Evolutionary conservation across 2,888 invertebrate species (phyloP).

Genomic region (Xylota sylvarum): DNA sequence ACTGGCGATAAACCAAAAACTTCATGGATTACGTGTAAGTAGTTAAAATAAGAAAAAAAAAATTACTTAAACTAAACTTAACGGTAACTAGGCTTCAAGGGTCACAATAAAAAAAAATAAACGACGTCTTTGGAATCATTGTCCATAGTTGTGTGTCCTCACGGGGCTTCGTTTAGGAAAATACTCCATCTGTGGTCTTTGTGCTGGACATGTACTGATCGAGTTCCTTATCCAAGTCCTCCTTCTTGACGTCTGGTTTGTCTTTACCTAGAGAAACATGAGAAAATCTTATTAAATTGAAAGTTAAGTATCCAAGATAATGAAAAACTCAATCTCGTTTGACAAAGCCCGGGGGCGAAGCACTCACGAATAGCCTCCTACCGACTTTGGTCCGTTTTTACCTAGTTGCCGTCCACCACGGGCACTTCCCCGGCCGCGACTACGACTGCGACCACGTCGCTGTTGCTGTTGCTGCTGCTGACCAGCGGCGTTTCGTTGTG

Average conservation of each 20-base stretch:
- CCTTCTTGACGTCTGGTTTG: constrained; percentile 84
- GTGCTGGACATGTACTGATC: constrained; percentile 90
- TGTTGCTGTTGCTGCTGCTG: constrained; percentile 78
- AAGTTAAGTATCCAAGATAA: constrained; percentile 4
- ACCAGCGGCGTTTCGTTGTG: constrained; percentile 73
- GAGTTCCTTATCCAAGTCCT: constrained; percentile 89
- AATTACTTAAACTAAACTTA: constrained; percentile 34
- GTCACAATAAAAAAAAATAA: background rate
- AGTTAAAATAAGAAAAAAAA: constrained; percentile 11
- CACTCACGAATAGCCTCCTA: constrained; percentile 67
- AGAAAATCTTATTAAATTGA: constrained; percentile 40
- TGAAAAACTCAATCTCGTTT: constrained; percentile 62
- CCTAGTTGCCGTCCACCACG: constrained; percentile 81
- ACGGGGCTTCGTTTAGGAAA: constrained; percentile 14
- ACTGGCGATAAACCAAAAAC: constrained; percentile 11
- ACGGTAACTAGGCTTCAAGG: constrained; percentile 7
- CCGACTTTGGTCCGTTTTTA: constrained; percentile 80
- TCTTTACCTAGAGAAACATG: constrained; percentile 77
- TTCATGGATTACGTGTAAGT: constrained; percentile 10
- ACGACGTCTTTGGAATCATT: constrained; percentile 15
- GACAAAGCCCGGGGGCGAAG: constrained; percentile 67
- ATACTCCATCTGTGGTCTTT: constrained; percentile 81
- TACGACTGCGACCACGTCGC: constrained; percentile 83
- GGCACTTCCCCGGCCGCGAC: constrained; percentile 79
- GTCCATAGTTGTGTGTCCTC: constrained; percentile 4